These are phyloP conservation scores for Pygoscelis antarcticus DNA, from an alignment of 2,113 vertebrate genomes.

Conservation along the genomic window DNA sequence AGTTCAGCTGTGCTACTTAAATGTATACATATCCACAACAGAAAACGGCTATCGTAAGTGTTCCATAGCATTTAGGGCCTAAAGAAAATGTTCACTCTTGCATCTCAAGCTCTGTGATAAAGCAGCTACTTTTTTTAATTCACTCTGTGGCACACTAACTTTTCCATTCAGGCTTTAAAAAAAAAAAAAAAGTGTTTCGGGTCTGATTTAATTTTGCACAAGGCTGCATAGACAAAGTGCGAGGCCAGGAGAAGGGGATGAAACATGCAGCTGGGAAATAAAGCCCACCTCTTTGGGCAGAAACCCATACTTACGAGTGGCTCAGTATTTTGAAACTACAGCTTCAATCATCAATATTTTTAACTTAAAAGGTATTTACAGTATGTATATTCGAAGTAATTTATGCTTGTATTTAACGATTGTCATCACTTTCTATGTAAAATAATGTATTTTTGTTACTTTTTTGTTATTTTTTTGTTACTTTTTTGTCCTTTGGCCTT, in stretches of 20 bases:
- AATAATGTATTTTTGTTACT: neutral
- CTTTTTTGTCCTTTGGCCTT: neutral
- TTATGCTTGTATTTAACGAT: neutral
- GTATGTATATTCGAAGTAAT: neutral
- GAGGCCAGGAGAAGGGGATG: neutral
- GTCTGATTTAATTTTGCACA: neutral
- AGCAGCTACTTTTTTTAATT: neutral
- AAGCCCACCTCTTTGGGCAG: neutral
- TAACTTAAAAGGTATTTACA: neutral
- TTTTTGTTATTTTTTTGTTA: neutral
- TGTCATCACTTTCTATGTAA: neutral
- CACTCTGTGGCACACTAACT: too few relatives aligned
- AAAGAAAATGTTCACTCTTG: fast-evolving
- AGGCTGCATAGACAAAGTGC: too few relatives aligned
- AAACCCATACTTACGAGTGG: neutral
- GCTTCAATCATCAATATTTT: neutral
- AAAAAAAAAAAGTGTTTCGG: neutral
- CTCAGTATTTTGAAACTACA: neutral
- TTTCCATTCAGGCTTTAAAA: neutral
- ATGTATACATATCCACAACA: fast-evolving
- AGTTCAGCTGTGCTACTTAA: neutral
- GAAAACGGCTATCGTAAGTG: neutral
- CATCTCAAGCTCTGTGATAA: neutral
- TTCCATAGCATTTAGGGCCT: too few relatives aligned
- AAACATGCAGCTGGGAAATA: neutral